Conservation (phyloP, 2,888 invertebrate genomes). For the Andrena flavipes region DNA sequence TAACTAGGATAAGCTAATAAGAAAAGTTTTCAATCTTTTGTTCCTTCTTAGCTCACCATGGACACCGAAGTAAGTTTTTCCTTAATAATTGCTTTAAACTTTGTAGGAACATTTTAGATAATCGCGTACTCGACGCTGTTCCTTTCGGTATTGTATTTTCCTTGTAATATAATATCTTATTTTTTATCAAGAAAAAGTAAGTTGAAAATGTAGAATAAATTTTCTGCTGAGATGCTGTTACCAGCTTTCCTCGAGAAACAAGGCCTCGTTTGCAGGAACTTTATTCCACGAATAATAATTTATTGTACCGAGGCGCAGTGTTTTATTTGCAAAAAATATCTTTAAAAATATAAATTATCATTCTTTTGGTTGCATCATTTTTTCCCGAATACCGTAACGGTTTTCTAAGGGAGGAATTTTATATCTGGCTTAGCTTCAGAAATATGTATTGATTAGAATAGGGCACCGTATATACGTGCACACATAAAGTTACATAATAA, state of each 20-base stretch:
- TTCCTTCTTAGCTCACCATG: constrained; percentile 64
- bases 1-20: not conserved
- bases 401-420: not conserved
- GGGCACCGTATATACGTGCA: constrained; percentile 1
- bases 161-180: not conserved
- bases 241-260: too few relatives aligned
- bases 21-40: constrained; percentile 30
- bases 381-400: not conserved
- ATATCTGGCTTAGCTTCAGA: constrained; percentile 6
- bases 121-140: not conserved
- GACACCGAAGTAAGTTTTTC: constrained; percentile 66
- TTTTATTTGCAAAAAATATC: not conserved
- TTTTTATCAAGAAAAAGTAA: not conserved
- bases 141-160: not conserved
- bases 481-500: constrained; percentile 16
- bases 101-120: not conserved
- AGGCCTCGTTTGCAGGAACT: too few relatives aligned
- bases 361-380: not conserved
- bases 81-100: not conserved
- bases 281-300: too few relatives aligned
- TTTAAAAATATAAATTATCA: not conserved
- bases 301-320: too few relatives aligned
- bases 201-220: not conserved
- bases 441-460: constrained; percentile 23
- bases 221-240: not conserved